These are phyloP conservation scores for Watsonalla binaria DNA, from an alignment of 2,888 invertebrate species.

Conservation along the genomic window DNA sequence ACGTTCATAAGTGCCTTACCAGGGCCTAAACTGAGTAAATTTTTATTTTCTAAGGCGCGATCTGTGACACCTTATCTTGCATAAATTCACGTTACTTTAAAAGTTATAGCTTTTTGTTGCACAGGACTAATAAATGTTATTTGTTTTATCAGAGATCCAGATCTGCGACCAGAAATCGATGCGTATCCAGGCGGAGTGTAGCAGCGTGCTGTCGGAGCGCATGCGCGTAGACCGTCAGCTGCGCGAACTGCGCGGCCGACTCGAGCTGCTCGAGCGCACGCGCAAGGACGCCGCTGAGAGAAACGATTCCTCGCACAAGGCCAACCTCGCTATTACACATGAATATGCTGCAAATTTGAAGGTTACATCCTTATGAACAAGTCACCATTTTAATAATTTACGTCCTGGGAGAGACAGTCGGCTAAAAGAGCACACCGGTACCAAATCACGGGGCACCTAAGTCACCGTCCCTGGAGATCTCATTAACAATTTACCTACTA, in stretches of 20 bases:
- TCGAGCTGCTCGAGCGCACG: conserved; percentile 79
- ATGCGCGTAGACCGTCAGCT: conserved; percentile 79
- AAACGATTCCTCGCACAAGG: conserved; percentile 75
- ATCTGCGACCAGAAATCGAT: conserved; percentile 87
- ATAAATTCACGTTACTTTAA: conserved; percentile 46
- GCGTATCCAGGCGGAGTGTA: conserved; percentile 82
- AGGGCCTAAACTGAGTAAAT: no score
- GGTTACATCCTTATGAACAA: conserved; percentile 13
- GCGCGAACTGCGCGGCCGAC: conserved; percentile 78
- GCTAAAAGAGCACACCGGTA: no score
- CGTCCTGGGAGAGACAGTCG: no score
- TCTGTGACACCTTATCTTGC: no score
- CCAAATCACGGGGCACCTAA: no score
- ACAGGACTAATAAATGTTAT: neutral
- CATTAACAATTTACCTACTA: no score
- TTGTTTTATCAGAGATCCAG: conserved; percentile 56
- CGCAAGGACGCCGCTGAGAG: conserved; percentile 79
- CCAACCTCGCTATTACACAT: conserved; percentile 78
- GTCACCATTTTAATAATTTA: neutral
- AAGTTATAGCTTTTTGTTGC: conserved; percentile 71
- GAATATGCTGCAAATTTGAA: conserved; percentile 76
- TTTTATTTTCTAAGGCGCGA: no score
- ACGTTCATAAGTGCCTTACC: no score
- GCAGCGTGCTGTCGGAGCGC: conserved; percentile 75
- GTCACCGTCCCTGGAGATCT: no score